Evolutionary conservation across 2,797 vertebrate genomes (phyloP), one percentile per base, ranked within the genome.

Genomic region (Myotis findleyi): DNA sequence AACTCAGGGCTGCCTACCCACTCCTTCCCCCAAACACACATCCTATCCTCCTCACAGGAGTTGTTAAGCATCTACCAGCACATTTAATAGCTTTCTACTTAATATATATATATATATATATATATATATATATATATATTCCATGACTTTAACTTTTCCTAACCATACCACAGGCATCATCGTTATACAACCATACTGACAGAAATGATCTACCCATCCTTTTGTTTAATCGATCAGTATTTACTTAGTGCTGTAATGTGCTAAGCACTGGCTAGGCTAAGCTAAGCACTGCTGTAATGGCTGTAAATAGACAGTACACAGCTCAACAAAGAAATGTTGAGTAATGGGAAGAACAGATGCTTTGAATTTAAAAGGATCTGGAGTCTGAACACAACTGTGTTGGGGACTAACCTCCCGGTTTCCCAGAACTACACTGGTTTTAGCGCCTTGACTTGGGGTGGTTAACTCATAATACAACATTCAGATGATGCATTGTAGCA

Each of bases 41-140:
- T 27, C 66, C 7, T 44, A 12, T 16, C 4, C n/a, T 51, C 14
- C 2, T n/a, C 21, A 1, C n/a, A 72, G 88, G 23, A 59, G 10
- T 44, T 72, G 21, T 44, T 83, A 55, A 80, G 16, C 47, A 72
- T 59, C 86, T 38, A 76, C 6, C 7, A 21, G 10, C n/a, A 93
- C 6, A 79, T 83, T 87, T 53, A 75, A 53, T 14, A 53, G 9
- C 57, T 73, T 96, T 88, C 71, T 77, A 30, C 59, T 83, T 94
- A 55, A 93, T 47, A 47, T 47, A 47, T 47, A 55, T 55, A 33
- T 33, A 33, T 33, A 33, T 33, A 33, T 33, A 33, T 33, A 33
- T 33, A 36, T 41, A 41, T 41, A 41, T 41, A 41, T 41, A 41
- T 47, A 47, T 47, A 47, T 47, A 55, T 55, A 57, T 25, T 55